Base-by-base conservation (phyloP, 2,113 vertebrate genomes). In the Poecile atricapillus region DNA sequence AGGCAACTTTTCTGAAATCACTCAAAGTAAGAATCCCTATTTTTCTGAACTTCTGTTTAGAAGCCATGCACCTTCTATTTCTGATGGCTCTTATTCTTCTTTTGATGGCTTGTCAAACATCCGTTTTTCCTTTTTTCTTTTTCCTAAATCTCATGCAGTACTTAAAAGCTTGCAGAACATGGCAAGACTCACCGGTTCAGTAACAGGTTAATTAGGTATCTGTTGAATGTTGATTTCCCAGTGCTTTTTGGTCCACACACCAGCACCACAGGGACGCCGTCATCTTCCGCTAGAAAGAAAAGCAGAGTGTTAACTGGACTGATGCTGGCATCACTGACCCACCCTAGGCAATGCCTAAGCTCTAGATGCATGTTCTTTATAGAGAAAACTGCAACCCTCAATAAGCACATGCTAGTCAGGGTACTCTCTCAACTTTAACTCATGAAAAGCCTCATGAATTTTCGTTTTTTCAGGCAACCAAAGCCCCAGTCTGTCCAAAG, bases 211-310 rank as follows among this genome's bases (percentile, higher is more conserved):
- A 99, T 98, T 37, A 99, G 97, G 84, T 98, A 98, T 62, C 99
- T 98, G 93, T 97, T 99, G 64, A 99, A 99, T 0, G 99, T 99
- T 0, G 99, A 99, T 86, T 99, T 99, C 18, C 99, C 99, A 6
- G 98, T 97, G 41, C 98, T 99, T 96, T 98, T 99, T 4, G 97
- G 84, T 7, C 99, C 99, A 69, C 98, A 99, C 1, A 99, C 98
- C 5, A 99, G 96, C 74, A 99, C 96, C 39, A 99, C 64, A 0
- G 99, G 98, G 85, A 98, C 98, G 35, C 98, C 98, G 37, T 99
- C 98, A 28, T 98, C 97, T 71, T 99, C 99, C 25, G 97, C 99
- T 99, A 62, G 7, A 83, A 80, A 90, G 70, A 94, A 33, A 95
- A 75, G 65, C 9, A 25, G 0, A 23, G 4, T 2, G 20, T 63